phyloP scores from a whole-genome alignment of 2,888 invertebrate species.

The Hyalella azteca region DNA sequence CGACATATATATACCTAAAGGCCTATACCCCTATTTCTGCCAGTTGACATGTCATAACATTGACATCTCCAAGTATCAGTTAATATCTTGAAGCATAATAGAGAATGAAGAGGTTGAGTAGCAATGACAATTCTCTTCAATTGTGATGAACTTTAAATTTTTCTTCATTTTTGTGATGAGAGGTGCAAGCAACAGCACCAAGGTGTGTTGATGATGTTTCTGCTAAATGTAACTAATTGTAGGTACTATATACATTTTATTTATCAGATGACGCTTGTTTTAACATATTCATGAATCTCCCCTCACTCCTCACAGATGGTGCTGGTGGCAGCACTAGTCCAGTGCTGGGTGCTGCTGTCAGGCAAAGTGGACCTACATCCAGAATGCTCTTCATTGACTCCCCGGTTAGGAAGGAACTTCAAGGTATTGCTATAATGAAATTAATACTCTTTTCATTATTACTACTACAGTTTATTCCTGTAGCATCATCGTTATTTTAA shows the following conservation, averaged over 20 bases:
- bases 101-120: neutral
- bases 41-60: neutral
- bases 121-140: neutral
- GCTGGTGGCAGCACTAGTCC: neutral
- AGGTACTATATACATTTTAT: neutral
- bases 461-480: neutral
- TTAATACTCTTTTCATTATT: neutral
- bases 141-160: neutral
- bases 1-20: neutral
- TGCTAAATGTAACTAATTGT: neutral
- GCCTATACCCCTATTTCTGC: neutral
- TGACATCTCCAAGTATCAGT: too few relatives aligned
- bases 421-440: neutral
- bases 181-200: neutral
- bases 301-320: neutral
- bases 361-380: neutral
- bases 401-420: neutral
- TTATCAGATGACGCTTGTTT: neutral
- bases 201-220: neutral
- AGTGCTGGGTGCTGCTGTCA: neutral
- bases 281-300: neutral
- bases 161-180: neutral
- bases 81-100: neutral
- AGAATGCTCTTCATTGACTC: slow-evolving; percentile 24
- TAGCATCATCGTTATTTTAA: neutral